Percentiles rank a stretch among this genome's conserved stretches.
phyloP scores from a whole-genome alignment of 2,888 invertebrate species.

The Seira ritae region DNA sequence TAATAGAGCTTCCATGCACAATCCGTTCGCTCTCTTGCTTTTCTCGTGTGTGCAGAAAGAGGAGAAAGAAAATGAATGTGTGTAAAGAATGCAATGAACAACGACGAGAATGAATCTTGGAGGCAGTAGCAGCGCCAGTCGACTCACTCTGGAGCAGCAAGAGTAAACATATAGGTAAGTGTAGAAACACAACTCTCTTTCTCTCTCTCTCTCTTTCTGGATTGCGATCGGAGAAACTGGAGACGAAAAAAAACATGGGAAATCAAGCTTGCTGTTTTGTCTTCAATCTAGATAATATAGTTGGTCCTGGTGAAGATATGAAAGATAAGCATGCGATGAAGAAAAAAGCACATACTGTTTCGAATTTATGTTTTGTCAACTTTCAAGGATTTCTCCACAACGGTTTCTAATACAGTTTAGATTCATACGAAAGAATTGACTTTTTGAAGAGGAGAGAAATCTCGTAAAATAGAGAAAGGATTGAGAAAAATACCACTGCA shows the following conservation, averaged over 20 bases:
- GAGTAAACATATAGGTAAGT: conserved; percentile 50
- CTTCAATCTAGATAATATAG: neutral
- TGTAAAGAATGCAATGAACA: conserved; percentile 48
- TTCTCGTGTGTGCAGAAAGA: neutral
- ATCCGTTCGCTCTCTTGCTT: neutral
- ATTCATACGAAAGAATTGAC: too few species aligned
- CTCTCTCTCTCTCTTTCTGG: too few species aligned
- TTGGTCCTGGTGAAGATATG: neutral
- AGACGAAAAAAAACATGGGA: conserved; percentile 28
- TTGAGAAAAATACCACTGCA: neutral
- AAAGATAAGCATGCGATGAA: neutral
- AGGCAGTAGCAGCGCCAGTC: conserved; percentile 19
- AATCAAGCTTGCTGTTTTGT: neutral
- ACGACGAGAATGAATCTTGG: conserved; percentile 12
- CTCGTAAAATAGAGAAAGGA: neutral
- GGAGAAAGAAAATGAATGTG: conserved; percentile 46
- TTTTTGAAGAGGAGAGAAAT: too few species aligned
- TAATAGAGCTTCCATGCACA: neutral
- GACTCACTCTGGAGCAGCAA: neutral
- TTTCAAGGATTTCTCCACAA: neutral
- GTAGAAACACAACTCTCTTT: neutral
- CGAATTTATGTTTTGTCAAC: neutral
- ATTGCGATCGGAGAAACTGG: conserved; percentile 28
- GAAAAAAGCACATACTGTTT: neutral
- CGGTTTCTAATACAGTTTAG: neutral